phyloP scores from a whole-genome alignment of 2,113 vertebrate genomes.

The Xerus inauris region DNA sequence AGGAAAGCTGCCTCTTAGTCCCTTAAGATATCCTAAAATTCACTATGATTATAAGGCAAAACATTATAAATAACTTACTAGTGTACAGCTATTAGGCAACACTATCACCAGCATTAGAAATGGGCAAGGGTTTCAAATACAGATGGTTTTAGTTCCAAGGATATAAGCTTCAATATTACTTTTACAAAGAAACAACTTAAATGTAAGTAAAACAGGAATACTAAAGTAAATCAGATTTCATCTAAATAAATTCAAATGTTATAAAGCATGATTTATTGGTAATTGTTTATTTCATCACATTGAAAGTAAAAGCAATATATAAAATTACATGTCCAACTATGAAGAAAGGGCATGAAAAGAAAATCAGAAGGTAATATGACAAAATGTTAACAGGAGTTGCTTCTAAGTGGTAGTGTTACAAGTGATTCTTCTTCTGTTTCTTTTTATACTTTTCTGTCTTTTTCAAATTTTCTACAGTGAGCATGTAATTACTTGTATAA shows the following conservation, averaged over 20 bases:
- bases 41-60: constrained; percentile 12
- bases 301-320: constrained; percentile 38
- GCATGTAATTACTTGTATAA: constrained; percentile 78
- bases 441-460: constrained; percentile 66
- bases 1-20: constrained; percentile 3
- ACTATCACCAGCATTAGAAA: not conserved
- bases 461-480: constrained; percentile 71
- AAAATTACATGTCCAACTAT: constrained; percentile 37
- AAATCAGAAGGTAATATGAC: constrained; percentile 27
- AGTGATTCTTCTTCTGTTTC: constrained; percentile 62
- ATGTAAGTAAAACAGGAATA: not conserved
- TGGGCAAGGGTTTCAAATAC: not conserved
- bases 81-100: not conserved
- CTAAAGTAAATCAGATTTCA: constrained; percentile 12
- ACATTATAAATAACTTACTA: not conserved
- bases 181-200: constrained; percentile 47
- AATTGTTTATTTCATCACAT: constrained; percentile 50
- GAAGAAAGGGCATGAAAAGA: constrained; percentile 30
- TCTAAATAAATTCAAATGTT: constrained; percentile 4
- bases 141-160: constrained; percentile 2
- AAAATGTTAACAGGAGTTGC: constrained; percentile 45
- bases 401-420: constrained; percentile 57
- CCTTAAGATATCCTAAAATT: constrained; percentile 18
- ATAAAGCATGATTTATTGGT: not conserved
- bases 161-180: constrained; percentile 7